These are phyloP conservation scores for Lota lota DNA, from an alignment of 2,113 vertebrate species.

Conservation along the genomic window DNA sequence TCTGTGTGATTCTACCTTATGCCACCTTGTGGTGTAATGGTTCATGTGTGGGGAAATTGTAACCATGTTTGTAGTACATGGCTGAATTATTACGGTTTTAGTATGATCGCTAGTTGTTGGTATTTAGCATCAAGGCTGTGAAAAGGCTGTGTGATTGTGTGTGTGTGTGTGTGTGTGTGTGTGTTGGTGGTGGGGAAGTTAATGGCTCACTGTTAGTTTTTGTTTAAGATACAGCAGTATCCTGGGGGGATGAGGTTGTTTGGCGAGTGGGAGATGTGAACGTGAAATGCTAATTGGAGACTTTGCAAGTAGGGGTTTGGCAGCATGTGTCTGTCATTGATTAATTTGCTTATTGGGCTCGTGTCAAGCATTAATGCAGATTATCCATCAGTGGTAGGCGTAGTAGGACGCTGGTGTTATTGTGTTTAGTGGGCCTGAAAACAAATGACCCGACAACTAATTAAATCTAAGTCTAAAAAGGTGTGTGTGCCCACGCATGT, in stretches of 20 bases:
- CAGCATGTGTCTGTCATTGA: slow-evolving; percentile 12
- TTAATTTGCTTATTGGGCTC: slow-evolving; percentile 14
- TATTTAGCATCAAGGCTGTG: no score
- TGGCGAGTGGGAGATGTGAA: slow-evolving; percentile 11
- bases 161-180: no score
- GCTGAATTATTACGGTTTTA: no score
- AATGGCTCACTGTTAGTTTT: neutral
- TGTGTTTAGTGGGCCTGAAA: neutral
- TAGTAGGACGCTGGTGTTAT: neutral
- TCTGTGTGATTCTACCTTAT: no score
- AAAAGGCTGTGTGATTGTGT: no score
- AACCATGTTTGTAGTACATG: no score
- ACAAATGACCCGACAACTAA: slow-evolving; percentile 8
- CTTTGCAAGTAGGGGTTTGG: slow-evolving; percentile 2
- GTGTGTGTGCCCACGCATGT: neutral
- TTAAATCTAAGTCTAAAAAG: neutral
- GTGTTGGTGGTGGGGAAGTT: slow-evolving; percentile 1
- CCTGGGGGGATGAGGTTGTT: neutral
- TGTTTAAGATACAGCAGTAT: slow-evolving; percentile 12
- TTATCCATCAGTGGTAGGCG: slow-evolving; percentile 8
- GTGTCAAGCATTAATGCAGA: slow-evolving; percentile 17
- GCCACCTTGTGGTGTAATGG: no score
- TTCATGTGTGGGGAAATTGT: no score
- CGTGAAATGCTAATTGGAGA: slow-evolving; percentile 9
- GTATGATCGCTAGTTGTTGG: no score